Evolutionary conservation across 1,140 invertebrate genomes (phyloP), one percentile per base, ranked within the genome.

Genomic region (Saccostrea echinata): DNA sequence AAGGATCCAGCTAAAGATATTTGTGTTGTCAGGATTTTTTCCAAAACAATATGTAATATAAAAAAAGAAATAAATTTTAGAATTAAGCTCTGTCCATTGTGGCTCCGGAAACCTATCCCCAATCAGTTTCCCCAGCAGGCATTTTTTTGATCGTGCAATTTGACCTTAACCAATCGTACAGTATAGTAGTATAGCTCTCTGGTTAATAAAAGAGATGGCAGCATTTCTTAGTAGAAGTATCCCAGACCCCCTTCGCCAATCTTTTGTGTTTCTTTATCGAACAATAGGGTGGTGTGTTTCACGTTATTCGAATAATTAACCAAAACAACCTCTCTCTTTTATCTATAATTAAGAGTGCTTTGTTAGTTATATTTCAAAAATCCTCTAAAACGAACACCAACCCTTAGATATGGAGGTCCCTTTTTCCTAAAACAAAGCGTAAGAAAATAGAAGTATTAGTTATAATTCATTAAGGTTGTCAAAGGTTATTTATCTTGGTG

Each of bases 201-300:
- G 68, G 68, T 76, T 76, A 76, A 76, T 76, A 76, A 76, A 76
- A 16, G 27, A 76, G 68, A 30, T 76, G 24, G 68, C 68, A 76
- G 68, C 33, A 33, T 27, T 76, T 76, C 68, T 27, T 27, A 76
- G 24, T 76, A 27, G 68, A 76, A 33, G 68, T 76, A 76, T 76
- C 68, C 68, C 68, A 76, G 68, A 76, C 68, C 68, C 3, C 24
- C 43, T 76, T 76, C 27, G 13, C 24, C 68, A 76, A 76, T 76
- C 68, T 76, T 27, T 76, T 11, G 68, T 33, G 27, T 13, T 30
- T 76, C 68, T 76, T 76, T 76, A 76, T 76, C 68, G 68, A 76
- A 76, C 68, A 76, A 76, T 76, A 30, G 27, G 68, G 68, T 76
- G 68, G 68, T 76, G 68, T 76, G 68, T 76, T 76, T 76, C 68